Percentiles rank a stretch among this genome's conserved stretches.
These are phyloP conservation scores for Eristalinus sepulchralis DNA, from an alignment of 2,888 invertebrate species.

Conservation along the genomic window DNA sequence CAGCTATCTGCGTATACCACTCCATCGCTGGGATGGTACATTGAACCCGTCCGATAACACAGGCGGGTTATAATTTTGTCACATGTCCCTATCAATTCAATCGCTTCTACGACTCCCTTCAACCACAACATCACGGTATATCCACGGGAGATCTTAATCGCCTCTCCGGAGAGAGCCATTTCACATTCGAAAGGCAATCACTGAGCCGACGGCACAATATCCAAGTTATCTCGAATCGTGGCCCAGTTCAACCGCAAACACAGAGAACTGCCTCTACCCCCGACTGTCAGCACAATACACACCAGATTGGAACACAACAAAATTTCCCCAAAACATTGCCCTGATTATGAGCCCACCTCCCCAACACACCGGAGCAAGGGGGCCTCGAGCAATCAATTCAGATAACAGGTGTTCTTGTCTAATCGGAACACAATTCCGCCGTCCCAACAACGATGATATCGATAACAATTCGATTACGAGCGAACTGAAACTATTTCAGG, in stretches of 20 bases:
- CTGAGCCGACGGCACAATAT: background rate
- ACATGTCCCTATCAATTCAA: background rate
- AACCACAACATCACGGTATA: background rate
- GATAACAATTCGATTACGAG: background rate
- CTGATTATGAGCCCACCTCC: background rate
- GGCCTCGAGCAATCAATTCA: background rate
- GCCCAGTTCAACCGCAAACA: background rate
- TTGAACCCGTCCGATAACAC: background rate
- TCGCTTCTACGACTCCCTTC: background rate
- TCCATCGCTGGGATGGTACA: background rate
- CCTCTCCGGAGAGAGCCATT: background rate
- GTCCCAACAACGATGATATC: background rate
- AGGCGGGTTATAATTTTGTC: background rate
- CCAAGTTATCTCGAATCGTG: background rate
- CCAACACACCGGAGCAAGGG: background rate
- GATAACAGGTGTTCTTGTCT: conserved; percentile 28
- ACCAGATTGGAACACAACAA: background rate
- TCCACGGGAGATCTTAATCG: background rate
- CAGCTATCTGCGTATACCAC: too few relatives aligned
- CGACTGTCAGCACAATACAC: background rate
- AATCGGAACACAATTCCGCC: conserved; percentile 8
- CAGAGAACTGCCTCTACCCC: background rate
- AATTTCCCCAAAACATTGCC: background rate
- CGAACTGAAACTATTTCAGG: background rate
- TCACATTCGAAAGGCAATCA: background rate